Base-by-base conservation (phyloP, 1,140 invertebrate species). In the Dinothrombium tinctorium region DNA sequence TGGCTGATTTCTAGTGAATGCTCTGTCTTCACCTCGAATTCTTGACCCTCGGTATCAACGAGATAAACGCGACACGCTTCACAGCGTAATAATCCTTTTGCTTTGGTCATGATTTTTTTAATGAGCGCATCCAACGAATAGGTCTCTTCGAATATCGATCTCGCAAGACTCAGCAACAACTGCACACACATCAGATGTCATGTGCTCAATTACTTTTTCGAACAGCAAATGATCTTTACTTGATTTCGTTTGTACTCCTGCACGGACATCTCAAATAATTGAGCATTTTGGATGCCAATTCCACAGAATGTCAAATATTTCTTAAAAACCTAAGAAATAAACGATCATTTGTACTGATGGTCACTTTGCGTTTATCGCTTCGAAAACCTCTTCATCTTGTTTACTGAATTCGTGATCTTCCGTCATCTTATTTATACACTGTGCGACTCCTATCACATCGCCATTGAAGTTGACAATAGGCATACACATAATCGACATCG, bases 201-300 rank as follows among this genome's bases (percentile, higher is more conserved):
- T 8, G n/a, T 28, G 26, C 7, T 28, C 7, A 28, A 29, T n/a
- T n/a, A 15, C 15, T 29, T 2, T 11, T 28, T 31, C 20, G 12
- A 42, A 44, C 8, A 12, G 28, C 14, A 33, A 1, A n/a, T 21
- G 12, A 15, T 19, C 21, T 48, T 58, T 53, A 73, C 73, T 66
- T 94, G 84, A 67, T 92, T 94, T 51, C 82, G 67, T 50, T 79
- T 71, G 56, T 89, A 90, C 55, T 95, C 87, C 44, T 83, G 66
- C 9, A 87, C 74, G 19, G 84, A 92, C 43, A 84, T 73, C 61
- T 92, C 82, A 59, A 92, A 92, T 2, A 92, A 67, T 59, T 92
- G 84, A 32, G 87, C 87, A 62, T 95, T 95, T 60, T 90, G 84
- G 49, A 95, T 80, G 6, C 87, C 86, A 48, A 95, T 92, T 4